Evolutionary conservation across 2,113 vertebrate genomes (phyloP).

Genomic region (Excalfactoria chinensis): DNA sequence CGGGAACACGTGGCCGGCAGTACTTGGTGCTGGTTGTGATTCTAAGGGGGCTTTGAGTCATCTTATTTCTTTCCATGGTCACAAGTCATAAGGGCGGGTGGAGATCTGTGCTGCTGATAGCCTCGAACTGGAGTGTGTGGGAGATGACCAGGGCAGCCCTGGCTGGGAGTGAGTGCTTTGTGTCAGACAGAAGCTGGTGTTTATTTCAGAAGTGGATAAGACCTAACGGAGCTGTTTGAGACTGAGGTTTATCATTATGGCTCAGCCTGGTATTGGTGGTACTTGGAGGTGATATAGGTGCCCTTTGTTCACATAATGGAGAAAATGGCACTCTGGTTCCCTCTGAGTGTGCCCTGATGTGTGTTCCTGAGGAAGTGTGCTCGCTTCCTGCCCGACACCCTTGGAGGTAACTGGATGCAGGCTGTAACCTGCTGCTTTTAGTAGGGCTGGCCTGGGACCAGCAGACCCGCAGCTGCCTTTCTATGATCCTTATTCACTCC

Average conservation of each 20-base stretch:
- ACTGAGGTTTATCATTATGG: background rate
- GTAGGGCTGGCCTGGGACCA: background rate
- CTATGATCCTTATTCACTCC: background rate
- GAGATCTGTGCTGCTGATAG: background rate
- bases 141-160: background rate
- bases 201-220: background rate
- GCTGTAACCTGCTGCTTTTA: background rate
- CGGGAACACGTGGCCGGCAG: rapidly evolving
- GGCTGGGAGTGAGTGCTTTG: background rate
- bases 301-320: background rate
- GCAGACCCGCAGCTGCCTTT: background rate
- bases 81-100: background rate
- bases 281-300: background rate
- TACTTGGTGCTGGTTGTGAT: background rate
- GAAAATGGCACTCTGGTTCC: background rate
- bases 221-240: rapidly evolving
- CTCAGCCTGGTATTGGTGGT: background rate
- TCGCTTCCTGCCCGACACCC: background rate
- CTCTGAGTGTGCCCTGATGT: rapidly evolving
- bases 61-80: background rate
- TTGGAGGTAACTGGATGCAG: background rate
- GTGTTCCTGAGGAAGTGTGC: rapidly evolving
- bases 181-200: background rate
- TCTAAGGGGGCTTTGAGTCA: background rate
- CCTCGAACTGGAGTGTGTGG: background rate